Evolutionary conservation across 2,113 vertebrate genomes (phyloP), one percentile per base, ranked within the genome.

Genomic region (Spea multiplicata): DNA sequence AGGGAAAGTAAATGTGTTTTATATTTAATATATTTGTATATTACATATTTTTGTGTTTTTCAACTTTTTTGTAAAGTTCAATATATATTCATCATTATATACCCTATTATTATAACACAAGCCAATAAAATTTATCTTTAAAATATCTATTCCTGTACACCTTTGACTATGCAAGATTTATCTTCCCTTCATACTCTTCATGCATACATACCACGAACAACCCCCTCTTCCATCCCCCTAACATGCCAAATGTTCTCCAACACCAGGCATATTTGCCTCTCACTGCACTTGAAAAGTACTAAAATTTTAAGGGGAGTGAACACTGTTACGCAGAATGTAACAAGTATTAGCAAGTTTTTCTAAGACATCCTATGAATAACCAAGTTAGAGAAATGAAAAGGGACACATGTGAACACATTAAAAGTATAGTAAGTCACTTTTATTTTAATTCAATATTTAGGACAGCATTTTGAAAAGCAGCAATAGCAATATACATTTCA

Each of bases 171-270:
- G 66, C 49, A 57, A 12, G 30, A 69, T 14, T 61, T 59, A 13
- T 50, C 44, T 48, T 52, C 66, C 65, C 45, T 64, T 45, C 55
- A 10, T 70, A 53, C 75, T 55, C 70, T 44, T 66, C 68, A 77
- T 77, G 69, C 75, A 70, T 8, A 52, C 75, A 76, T 76, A 76
- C 74, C 68, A 68, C 46, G 74, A 57, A 76, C 59, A 50, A 57
- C 68, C 66, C 67, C 55, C 17, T 30, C 55, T 62, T 77, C 75
- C 75, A 70, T 70, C 75, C 75, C 74, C 74, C 74, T 76, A 76
- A 69, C 74, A 76, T 76, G 68, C 74, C 74, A 76, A n/a, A 48
- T 30, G 74, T 61, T 53, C 50, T 69, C 45, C 13, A 10, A 52
- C 16, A 48, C n/a, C 44, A 68, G 50, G 59, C 65, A 68, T 75